These are phyloP conservation scores for Eupithecia dodoneata DNA, from an alignment of 2,888 invertebrate genomes.

Conservation along the genomic window DNA sequence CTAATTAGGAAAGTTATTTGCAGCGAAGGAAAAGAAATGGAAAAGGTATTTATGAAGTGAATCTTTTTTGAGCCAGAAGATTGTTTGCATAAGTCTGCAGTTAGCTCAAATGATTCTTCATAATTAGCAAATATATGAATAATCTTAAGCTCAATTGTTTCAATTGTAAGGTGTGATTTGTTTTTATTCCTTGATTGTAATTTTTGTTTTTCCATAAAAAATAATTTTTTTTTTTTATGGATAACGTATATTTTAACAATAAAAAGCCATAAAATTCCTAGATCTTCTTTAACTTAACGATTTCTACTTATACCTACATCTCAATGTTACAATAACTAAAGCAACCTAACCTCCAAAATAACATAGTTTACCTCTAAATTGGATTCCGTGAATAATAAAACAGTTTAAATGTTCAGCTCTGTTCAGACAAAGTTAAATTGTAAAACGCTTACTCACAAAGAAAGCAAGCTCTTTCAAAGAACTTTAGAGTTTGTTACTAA, in stretches of 20 bases:
- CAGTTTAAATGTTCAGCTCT: slow-evolving; percentile 23
- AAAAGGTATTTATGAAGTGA: not conserved
- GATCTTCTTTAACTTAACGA: not conserved
- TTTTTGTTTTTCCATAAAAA: too few relatives aligned
- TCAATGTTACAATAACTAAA: not conserved
- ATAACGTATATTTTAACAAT: too few relatives aligned
- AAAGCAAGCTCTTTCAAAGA: slow-evolving; percentile 29
- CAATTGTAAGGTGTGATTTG: too few relatives aligned
- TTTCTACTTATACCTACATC: not conserved
- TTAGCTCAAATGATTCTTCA: too few relatives aligned
- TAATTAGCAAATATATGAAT: too few relatives aligned
- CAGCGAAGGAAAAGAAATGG: not conserved
- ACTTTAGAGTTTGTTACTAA: slow-evolving; percentile 27
- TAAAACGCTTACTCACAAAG: slow-evolving; percentile 28
- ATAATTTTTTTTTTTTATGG: not conserved
- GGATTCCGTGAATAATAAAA: slow-evolving; percentile 20
- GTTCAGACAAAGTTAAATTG: slow-evolving; percentile 35
- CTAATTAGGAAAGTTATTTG: not conserved
- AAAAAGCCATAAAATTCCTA: not conserved
- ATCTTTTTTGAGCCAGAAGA: not conserved
- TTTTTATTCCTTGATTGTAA: too few relatives aligned
- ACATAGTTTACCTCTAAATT: slow-evolving; percentile 19
- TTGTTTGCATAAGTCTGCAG: too few relatives aligned
- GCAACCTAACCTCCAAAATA: not conserved
- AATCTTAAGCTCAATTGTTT: too few relatives aligned